A percentile compares a stretch with the other conserved stretches of the same genome.
Evolutionary conservation across 2,113 vertebrate species (phyloP).

Genomic region (Cyprinodon brontotheroides): DNA sequence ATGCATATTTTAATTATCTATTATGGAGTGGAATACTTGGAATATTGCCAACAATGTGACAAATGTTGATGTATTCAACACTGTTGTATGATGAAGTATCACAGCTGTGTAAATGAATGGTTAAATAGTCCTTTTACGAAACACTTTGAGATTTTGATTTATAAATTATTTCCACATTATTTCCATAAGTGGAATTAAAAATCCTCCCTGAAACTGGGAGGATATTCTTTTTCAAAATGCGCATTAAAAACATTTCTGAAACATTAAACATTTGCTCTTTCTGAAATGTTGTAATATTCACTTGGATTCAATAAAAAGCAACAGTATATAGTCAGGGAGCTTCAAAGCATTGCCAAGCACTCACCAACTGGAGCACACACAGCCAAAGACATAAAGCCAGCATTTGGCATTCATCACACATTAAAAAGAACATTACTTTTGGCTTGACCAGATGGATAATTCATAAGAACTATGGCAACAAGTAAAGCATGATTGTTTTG

Average conservation of each 20-base stretch:
- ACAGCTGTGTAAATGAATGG: background rate
- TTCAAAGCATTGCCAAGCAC: constrained; percentile 57
- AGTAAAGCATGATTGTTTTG: constrained; percentile 26
- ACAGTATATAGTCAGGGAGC: constrained; percentile 45
- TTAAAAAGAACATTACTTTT: constrained; percentile 46
- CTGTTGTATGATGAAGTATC: background rate
- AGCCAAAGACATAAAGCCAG: constrained; percentile 49
- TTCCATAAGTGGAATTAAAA: constrained; percentile 14
- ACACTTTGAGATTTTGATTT: constrained; percentile 6
- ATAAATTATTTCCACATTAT: constrained; percentile 6
- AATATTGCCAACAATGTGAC: too few relatives aligned
- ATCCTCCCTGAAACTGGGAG: background rate
- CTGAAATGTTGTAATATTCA: constrained; percentile 47
- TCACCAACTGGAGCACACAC: constrained; percentile 58
- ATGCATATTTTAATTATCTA: too few relatives aligned
- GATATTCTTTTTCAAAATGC: constrained; percentile 24
- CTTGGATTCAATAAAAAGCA: constrained; percentile 46
- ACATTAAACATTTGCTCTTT: constrained; percentile 37
- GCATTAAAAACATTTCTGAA: constrained; percentile 35
- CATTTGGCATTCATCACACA: constrained; percentile 59
- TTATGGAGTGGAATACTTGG: too few relatives aligned
- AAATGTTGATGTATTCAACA: too few relatives aligned
- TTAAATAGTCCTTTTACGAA: constrained; percentile 1
- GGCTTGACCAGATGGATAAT: constrained; percentile 58
- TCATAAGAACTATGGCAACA: constrained; percentile 40